Evolutionary conservation across 2,113 vertebrate genomes (phyloP).

Genomic region (Plectropomus leopardus): DNA sequence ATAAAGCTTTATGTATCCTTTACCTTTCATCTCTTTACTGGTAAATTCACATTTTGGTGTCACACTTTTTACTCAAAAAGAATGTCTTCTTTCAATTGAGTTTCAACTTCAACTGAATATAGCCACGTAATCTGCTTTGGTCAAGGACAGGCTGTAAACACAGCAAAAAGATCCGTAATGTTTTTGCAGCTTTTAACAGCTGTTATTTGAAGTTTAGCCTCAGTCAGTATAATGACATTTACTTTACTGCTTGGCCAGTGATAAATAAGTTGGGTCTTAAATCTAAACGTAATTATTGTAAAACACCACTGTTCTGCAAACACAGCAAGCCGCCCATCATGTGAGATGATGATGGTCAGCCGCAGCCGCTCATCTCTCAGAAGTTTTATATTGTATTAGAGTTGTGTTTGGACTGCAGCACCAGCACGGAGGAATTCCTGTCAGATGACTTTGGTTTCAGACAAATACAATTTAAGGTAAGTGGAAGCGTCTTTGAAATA

Average conservation of each 20-base stretch:
- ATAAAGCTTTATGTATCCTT: background rate
- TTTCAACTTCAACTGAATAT: slow-evolving; percentile 1
- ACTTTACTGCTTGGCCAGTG: slow-evolving; percentile 51
- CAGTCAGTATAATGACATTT: slow-evolving; percentile 62
- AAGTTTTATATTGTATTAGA: slow-evolving; percentile 65
- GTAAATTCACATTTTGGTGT: too few species aligned
- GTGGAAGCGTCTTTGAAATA: slow-evolving; percentile 73
- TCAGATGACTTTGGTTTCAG: slow-evolving; percentile 78
- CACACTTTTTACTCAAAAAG: too few species aligned
- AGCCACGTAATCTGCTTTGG: background rate
- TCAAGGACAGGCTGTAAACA: slow-evolving; percentile 15
- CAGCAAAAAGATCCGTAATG: background rate
- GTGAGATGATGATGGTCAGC: slow-evolving; percentile 37
- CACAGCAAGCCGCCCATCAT: slow-evolving; percentile 58
- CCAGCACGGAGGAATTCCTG: slow-evolving; percentile 54
- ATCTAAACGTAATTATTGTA: slow-evolving; percentile 53
- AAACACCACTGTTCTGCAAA: slow-evolving; percentile 65
- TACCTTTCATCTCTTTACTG: too few species aligned
- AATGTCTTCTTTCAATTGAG: slow-evolving; percentile 10
- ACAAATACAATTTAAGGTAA: slow-evolving; percentile 73
- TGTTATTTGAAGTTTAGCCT: slow-evolving; percentile 52
- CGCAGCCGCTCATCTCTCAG: slow-evolving; percentile 41
- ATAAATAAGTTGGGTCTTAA: slow-evolving; percentile 56
- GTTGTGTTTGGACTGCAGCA: slow-evolving; percentile 51
- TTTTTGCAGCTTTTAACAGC: slow-evolving; percentile 34